These are phyloP conservation scores for Brenthis ino DNA, from an alignment of 2,888 invertebrate genomes.

Conservation along the genomic window DNA sequence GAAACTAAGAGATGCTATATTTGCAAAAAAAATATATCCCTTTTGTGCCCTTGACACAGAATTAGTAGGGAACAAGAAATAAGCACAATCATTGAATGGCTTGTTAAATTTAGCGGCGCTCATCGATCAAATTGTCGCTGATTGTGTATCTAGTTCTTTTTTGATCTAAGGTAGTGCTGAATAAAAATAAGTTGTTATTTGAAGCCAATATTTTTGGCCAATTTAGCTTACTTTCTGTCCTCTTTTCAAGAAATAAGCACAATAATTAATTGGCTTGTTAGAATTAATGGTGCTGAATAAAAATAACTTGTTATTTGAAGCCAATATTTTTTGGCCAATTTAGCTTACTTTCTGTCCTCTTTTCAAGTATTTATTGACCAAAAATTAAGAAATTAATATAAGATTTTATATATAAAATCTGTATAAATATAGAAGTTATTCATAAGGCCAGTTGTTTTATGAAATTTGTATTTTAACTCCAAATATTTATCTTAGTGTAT, in stretches of 20 bases:
- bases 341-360: neutral
- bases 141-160: too few species aligned
- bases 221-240: neutral
- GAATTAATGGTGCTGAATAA: neutral
- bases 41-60: too few species aligned
- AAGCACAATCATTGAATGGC: neutral
- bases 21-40: too few species aligned
- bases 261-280: neutral
- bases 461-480: neutral
- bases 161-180: too few species aligned
- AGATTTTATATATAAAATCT: too few species aligned
- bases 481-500: neutral
- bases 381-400: too few species aligned
- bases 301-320: slow-evolving; percentile 7
- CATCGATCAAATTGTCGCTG: too few species aligned
- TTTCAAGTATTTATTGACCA: too few species aligned
- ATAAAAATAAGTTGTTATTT: neutral
- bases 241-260: too few species aligned
- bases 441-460: neutral
- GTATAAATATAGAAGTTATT: too few species aligned
- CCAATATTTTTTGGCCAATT: slow-evolving; percentile 1
- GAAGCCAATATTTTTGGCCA: slow-evolving; percentile 1
- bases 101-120: neutral
- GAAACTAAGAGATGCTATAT: too few species aligned
- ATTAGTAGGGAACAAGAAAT: neutral